Evolutionary conservation across 2,888 invertebrate genomes (phyloP).

Genomic region (Meganola albula): DNA sequence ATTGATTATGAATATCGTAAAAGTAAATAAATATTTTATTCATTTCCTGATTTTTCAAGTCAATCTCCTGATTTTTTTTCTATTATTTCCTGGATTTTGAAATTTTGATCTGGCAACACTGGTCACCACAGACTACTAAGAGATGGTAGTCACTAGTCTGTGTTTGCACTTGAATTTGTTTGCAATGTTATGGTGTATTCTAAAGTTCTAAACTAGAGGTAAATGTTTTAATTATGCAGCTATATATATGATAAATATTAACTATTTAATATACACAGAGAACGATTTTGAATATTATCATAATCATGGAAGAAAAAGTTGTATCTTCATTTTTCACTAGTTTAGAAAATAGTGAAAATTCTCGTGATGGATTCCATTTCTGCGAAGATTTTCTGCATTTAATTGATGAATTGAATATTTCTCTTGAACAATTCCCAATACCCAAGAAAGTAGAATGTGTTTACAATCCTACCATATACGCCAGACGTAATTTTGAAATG

Average conservation of each 20-base stretch:
- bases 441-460: slow-evolving; percentile 79
- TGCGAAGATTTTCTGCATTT: slow-evolving; percentile 49
- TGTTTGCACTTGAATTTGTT: too few relatives aligned
- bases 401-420: slow-evolving; percentile 56
- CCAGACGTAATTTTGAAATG: slow-evolving; percentile 84
- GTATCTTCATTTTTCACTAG: slow-evolving; percentile 51
- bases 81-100: too few relatives aligned
- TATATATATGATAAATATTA: neutral
- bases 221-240: neutral
- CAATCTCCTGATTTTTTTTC: too few relatives aligned
- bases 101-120: too few relatives aligned
- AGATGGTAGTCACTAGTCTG: too few relatives aligned
- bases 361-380: slow-evolving; percentile 19
- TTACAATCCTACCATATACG: slow-evolving; percentile 94
- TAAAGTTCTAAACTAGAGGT: neutral
- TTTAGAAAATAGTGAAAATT: slow-evolving; percentile 3
- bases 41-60: too few relatives aligned
- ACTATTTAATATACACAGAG: too few relatives aligned
- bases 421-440: slow-evolving; percentile 65
- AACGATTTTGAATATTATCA: too few relatives aligned
- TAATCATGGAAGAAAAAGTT: slow-evolving; percentile 39
- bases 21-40: too few relatives aligned
- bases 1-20: too few relatives aligned
- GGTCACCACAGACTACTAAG: too few relatives aligned
- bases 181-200: neutral